A percentile compares a stretch with the other conserved stretches of the same genome.
Conservation (phyloP, 2,797 vertebrate species). For the Syngnathus rostellatus region DNA sequence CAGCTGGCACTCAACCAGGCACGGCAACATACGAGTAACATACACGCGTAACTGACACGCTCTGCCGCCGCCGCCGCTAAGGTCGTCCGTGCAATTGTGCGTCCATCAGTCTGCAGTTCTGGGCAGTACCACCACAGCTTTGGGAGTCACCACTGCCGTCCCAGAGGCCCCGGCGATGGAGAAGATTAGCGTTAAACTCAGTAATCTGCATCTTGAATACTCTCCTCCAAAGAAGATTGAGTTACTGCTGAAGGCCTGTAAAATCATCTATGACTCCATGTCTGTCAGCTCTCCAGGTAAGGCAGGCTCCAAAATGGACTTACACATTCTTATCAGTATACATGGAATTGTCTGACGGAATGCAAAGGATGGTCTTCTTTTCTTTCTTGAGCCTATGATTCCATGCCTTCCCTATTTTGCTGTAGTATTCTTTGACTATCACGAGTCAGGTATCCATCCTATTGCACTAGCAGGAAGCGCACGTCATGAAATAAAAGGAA, state of each 20-base stretch:
- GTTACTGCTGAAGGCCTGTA: constrained; percentile 89
- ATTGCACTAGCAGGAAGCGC: not conserved
- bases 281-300: constrained; percentile 80
- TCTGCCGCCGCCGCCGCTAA: not conserved
- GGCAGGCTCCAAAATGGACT: not conserved
- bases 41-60: too few species aligned
- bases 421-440: too few species aligned
- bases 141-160: constrained; percentile 86
- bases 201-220: constrained; percentile 83
- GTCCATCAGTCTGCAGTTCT: constrained; percentile 53
- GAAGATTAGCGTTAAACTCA: constrained; percentile 85
- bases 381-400: too few species aligned
- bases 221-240: constrained; percentile 95
- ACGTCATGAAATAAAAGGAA: not conserved
- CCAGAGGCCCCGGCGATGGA: constrained; percentile 83
- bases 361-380: too few species aligned
- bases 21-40: not conserved
- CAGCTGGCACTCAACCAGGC: constrained; percentile 85
- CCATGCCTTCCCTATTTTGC: too few species aligned
- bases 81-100: constrained; percentile 8
- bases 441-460: too few species aligned
- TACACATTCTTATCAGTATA: too few species aligned
- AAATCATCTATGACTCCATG: constrained; percentile 97
- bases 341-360: too few species aligned
- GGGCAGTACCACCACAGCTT: constrained; percentile 86